phyloP scores from a whole-genome alignment of 92 coral and sea anemone genomes.

The Porites cylindrica region DNA sequence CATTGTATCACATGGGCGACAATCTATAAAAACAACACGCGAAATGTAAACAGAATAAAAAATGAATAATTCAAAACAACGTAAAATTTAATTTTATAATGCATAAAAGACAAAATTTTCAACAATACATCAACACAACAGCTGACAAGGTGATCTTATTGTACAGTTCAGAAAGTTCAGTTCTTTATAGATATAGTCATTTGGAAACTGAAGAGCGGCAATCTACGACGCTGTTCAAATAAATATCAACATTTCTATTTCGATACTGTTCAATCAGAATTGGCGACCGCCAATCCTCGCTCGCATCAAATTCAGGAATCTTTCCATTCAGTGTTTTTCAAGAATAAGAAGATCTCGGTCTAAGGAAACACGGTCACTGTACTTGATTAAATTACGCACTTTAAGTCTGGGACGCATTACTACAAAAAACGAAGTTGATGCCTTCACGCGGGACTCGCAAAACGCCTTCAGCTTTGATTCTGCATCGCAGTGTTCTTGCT shows the following conservation, averaged over 20 bases:
- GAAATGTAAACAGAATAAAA: no score
- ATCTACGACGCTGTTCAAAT: constrained; percentile 36
- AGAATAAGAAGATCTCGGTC: constrained; percentile 59
- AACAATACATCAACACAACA: no score
- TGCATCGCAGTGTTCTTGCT: constrained; percentile 35
- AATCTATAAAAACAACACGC: no score
- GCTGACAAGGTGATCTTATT: no score
- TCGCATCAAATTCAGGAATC: constrained; percentile 35
- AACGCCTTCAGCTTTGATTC: constrained; percentile 27
- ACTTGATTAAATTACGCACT: constrained; percentile 57
- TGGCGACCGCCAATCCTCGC: constrained; percentile 45
- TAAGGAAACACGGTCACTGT: constrained; percentile 55
- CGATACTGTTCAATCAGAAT: constrained; percentile 45
- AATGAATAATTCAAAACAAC: no score
- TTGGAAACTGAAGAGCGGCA: constrained; percentile 53
- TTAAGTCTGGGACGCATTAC: constrained; percentile 68
- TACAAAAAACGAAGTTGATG: constrained; percentile 48
- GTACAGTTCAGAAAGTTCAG: no score
- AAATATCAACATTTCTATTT: constrained; percentile 31
- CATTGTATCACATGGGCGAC: no score
- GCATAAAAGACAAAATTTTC: no score
- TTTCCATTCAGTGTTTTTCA: constrained; percentile 62
- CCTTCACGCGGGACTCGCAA: no score
- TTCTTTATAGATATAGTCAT: no score
- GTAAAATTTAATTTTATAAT: no score